Evolutionary conservation across 2,113 vertebrate genomes (phyloP).

Genomic region (Chaetura pelagica): DNA sequence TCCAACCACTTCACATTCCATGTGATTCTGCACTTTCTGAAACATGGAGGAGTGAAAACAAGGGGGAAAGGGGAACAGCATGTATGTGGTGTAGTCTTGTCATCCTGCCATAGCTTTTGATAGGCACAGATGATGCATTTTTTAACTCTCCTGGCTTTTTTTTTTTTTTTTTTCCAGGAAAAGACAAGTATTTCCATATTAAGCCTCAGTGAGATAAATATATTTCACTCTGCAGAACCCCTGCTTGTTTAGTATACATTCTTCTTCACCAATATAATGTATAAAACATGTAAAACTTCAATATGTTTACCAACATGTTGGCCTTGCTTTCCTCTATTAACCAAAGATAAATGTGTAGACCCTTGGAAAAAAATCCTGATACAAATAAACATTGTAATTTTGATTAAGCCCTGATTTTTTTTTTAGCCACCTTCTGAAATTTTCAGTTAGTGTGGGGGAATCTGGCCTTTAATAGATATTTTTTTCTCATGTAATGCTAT

Average conservation of each 20-base stretch:
- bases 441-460: background rate
- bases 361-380: background rate
- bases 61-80: background rate
- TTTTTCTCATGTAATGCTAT: background rate
- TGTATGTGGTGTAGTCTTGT: background rate
- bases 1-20: background rate
- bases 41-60: background rate
- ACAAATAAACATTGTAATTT: background rate
- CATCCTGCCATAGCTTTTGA: background rate
- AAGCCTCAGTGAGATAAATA: background rate
- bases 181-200: background rate
- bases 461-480: background rate
- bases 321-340: background rate
- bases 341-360: background rate
- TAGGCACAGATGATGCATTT: background rate
- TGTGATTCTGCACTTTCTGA: background rate
- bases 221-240: background rate
- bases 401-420: background rate
- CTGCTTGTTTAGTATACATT: background rate
- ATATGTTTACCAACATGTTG: background rate
- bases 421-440: background rate
- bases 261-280: background rate
- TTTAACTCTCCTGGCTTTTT: background rate
- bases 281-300: background rate
- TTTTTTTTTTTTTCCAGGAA: background rate